Evolutionary conservation across 2,797 vertebrate genomes (phyloP).

Genomic region (Dromococcyx pavoninus): DNA sequence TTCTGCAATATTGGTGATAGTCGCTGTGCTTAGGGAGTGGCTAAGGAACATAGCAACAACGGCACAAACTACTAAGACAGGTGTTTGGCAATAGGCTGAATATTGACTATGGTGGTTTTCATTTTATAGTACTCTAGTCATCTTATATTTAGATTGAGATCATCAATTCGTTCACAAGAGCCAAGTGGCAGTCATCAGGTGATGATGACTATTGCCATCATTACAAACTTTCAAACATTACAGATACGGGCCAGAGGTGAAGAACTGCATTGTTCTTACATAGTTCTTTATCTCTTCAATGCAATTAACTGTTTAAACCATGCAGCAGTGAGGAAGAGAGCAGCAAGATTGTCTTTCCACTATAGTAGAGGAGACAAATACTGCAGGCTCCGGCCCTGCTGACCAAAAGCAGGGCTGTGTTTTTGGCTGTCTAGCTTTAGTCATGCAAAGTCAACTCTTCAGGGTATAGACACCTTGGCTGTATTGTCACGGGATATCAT

Average conservation of each 20-base stretch:
- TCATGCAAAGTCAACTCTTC: background rate
- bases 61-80: background rate
- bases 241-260: background rate
- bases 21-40: background rate
- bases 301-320: background rate
- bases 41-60: background rate
- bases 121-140: background rate
- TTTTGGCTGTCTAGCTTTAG: background rate
- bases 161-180: conserved; percentile 14
- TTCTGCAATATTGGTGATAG: background rate
- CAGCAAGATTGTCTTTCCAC: background rate
- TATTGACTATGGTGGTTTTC: background rate
- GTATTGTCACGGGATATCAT: background rate
- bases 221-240: background rate
- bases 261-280: background rate
- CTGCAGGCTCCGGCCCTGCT: background rate
- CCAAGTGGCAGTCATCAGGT: background rate
- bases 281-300: background rate
- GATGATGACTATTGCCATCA: background rate
- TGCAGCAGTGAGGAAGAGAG: background rate
- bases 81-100: background rate
- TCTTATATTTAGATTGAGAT: background rate
- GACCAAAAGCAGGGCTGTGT: background rate
- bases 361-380: background rate
- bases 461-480: background rate